phyloP scores from a whole-genome alignment of 2,888 invertebrate species.

The Acanthosepion lycidas region DNA sequence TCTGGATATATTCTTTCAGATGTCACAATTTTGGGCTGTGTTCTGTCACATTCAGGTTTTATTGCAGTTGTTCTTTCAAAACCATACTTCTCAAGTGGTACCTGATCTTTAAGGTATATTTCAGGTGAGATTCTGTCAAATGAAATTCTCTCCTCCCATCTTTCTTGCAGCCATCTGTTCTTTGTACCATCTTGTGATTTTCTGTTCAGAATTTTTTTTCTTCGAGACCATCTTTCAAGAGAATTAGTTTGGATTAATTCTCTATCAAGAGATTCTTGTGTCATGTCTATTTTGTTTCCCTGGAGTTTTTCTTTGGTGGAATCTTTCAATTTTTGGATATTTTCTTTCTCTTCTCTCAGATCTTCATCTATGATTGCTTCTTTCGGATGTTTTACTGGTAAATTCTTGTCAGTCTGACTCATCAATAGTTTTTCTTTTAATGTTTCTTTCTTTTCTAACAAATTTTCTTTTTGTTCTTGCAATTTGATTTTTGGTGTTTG shows the following conservation, averaged over 20 bases:
- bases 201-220: not conserved
- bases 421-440: not conserved
- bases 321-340: no score
- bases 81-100: not conserved
- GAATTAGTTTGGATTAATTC: not conserved
- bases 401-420: not conserved
- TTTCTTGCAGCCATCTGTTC: not conserved
- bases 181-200: not conserved
- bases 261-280: not conserved
- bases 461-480: not conserved
- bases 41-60: not conserved
- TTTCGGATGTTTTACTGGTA: not conserved
- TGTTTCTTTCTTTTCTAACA: not conserved
- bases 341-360: no score
- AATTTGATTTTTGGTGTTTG: not conserved
- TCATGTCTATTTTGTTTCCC: not conserved
- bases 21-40: not conserved
- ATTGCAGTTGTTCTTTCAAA: not conserved
- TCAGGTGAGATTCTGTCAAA: not conserved
- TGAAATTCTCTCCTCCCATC: not conserved
- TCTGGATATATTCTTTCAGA: not conserved
- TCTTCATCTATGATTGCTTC: not conserved
- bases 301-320: not conserved
- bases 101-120: not conserved
- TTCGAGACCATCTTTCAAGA: not conserved